phyloP scores from a whole-genome alignment of 2,888 invertebrate genomes.

The Itoplectis maculator region DNA sequence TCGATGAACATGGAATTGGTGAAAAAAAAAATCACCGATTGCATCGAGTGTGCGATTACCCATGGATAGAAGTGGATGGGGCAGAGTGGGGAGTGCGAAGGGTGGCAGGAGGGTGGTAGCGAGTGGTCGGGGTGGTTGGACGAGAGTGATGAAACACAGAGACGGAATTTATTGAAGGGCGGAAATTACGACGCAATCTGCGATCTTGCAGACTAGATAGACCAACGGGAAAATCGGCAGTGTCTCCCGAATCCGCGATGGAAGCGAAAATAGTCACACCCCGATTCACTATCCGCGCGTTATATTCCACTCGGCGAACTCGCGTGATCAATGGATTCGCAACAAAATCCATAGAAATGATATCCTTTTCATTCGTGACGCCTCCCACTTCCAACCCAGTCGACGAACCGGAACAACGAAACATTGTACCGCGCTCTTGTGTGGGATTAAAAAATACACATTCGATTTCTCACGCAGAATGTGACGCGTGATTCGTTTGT shows the following conservation, averaged over 20 bases:
- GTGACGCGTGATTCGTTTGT: conserved; percentile 10
- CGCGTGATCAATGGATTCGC: conserved; percentile 21
- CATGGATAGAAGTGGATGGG: background rate
- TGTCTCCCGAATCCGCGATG: conserved; percentile 28
- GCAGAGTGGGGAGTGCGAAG: background rate
- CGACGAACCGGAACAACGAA: conserved; percentile 10
- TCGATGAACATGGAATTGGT: background rate
- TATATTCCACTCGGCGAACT: background rate
- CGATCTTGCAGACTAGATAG: conserved; percentile 33
- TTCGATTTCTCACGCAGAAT: background rate
- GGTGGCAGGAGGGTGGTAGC: background rate
- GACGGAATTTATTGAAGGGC: conserved; percentile 66
- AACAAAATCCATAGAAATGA: conserved; percentile 23
- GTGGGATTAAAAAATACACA: background rate
- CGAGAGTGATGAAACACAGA: conserved; percentile 40
- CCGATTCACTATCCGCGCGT: too few relatives aligned
- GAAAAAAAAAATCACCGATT: conserved; percentile 9
- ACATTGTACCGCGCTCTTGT: background rate
- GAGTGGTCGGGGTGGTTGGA: background rate
- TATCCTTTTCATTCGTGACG: conserved; percentile 10
- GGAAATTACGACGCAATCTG: conserved; percentile 70
- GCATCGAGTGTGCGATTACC: conserved; percentile 29
- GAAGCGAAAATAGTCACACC: conserved; percentile 21
- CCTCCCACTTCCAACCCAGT: background rate
- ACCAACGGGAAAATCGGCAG: conserved; percentile 22